Percentiles rank a stretch among this genome's conserved stretches.
These are phyloP conservation scores for Andricus curvator DNA, from an alignment of 2,888 invertebrate species.

Conservation along the genomic window DNA sequence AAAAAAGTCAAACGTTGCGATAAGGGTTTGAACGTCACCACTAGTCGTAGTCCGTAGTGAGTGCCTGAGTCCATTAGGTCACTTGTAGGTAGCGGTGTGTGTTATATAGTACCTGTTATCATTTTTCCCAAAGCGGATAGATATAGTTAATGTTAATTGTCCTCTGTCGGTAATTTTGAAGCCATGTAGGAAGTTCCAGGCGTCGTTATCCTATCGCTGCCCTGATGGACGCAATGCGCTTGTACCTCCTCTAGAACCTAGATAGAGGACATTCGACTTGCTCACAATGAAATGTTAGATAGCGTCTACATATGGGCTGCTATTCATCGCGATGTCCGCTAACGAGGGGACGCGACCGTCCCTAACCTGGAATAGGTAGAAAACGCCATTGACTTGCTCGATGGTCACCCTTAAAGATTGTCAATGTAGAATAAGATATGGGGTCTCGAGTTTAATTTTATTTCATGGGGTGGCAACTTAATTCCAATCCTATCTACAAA, in stretches of 20 bases:
- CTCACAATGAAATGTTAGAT: constrained; percentile 48
- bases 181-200: constrained; percentile 68
- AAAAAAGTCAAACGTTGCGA: constrained; percentile 17
- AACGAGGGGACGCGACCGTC: constrained; percentile 23
- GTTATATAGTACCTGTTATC: constrained; percentile 40
- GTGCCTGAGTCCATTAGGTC: constrained; percentile 50
- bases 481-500: no score
- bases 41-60: not conserved
- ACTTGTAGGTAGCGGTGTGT: constrained; percentile 58
- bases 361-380: constrained; percentile 9
- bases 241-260: constrained; percentile 49
- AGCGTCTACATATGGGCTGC: constrained; percentile 15
- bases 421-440: not conserved
- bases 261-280: constrained; percentile 57
- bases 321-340: constrained; percentile 11
- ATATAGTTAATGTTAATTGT: constrained; percentile 66
- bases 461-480: no score
- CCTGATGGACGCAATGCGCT: constrained; percentile 64
- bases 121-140: constrained; percentile 50
- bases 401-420: not conserved
- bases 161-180: constrained; percentile 66
- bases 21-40: not conserved
- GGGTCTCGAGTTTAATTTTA: no score
- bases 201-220: constrained; percentile 71
- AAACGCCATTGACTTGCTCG: not conserved